These are phyloP conservation scores for Reticulitermes lucifugus DNA, from an alignment of 2,888 invertebrate genomes.

Conservation along the genomic window DNA sequence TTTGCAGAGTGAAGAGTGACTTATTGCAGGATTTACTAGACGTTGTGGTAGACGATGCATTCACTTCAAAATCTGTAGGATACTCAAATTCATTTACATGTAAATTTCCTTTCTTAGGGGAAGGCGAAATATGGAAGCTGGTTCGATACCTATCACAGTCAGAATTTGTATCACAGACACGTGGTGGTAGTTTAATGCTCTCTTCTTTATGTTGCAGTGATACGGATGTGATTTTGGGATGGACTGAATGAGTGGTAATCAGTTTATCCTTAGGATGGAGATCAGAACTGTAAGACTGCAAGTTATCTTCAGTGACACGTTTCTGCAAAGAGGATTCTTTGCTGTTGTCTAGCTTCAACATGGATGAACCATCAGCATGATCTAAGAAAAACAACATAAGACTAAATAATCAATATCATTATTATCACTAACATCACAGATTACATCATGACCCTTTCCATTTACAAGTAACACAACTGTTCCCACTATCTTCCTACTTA, in stretches of 20 bases:
- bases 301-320: conserved; percentile 41
- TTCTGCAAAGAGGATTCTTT: conserved; percentile 23
- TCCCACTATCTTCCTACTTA: too few species aligned
- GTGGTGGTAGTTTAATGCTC: not conserved
- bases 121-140: not conserved
- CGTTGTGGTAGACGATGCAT: not conserved
- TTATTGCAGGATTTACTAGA: not conserved
- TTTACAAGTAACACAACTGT: too few species aligned
- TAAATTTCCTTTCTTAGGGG: not conserved
- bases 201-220: conserved; percentile 53
- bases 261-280: conserved; percentile 48
- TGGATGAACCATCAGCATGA: not conserved
- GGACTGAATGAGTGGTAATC: conserved; percentile 51
- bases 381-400: not conserved
- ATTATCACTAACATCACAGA: not conserved
- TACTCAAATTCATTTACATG: not conserved
- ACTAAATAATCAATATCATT: not conserved
- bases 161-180: too few species aligned
- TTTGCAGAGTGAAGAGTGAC: not conserved
- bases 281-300: conserved; percentile 42
- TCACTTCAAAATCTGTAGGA: not conserved
- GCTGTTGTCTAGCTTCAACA: not conserved
- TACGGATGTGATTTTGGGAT: conserved; percentile 55
- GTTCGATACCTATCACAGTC: not conserved
- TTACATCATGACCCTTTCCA: too few species aligned